phyloP scores from a whole-genome alignment of 2,888 invertebrate species.

The Alsophila aescularia region DNA sequence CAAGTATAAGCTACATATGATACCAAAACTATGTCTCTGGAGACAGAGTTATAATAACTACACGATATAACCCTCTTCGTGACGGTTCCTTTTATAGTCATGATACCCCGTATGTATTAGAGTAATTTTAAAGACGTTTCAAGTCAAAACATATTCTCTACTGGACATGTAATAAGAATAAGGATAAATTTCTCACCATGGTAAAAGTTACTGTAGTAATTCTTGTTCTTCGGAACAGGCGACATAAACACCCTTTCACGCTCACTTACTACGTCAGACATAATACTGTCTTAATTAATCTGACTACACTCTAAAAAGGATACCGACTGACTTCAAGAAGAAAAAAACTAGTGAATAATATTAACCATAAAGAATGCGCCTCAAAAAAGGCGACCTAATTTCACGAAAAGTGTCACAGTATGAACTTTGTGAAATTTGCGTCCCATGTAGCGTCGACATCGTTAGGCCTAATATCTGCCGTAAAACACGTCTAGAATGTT shows the following conservation, averaged over 20 bases:
- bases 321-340: not conserved
- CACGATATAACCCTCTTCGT: no score
- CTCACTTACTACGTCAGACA: slow-evolving; percentile 25
- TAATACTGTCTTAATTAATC: slow-evolving; percentile 5
- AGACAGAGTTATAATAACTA: no score
- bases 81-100: no score
- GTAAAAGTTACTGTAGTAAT: slow-evolving; percentile 19
- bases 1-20: no score
- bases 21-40: no score
- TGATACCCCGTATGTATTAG: no score
- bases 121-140: no score
- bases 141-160: no score
- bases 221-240: slow-evolving; percentile 28
- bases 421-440: not conserved
- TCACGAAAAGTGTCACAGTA: slow-evolving; percentile 7
- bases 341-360: not conserved
- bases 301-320: not conserved
- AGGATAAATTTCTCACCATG: slow-evolving; percentile 13
- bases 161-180: no score
- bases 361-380: not conserved
- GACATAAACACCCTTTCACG: slow-evolving; percentile 36
- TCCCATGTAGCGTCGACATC: slow-evolving; percentile 8
- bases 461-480: slow-evolving; percentile 23
- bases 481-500: slow-evolving; percentile 15
- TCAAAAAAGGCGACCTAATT: slow-evolving; percentile 2